These are phyloP conservation scores for Mormyrops attenuatus DNA, from an alignment of 2,797 vertebrate species.

Conservation along the genomic window DNA sequence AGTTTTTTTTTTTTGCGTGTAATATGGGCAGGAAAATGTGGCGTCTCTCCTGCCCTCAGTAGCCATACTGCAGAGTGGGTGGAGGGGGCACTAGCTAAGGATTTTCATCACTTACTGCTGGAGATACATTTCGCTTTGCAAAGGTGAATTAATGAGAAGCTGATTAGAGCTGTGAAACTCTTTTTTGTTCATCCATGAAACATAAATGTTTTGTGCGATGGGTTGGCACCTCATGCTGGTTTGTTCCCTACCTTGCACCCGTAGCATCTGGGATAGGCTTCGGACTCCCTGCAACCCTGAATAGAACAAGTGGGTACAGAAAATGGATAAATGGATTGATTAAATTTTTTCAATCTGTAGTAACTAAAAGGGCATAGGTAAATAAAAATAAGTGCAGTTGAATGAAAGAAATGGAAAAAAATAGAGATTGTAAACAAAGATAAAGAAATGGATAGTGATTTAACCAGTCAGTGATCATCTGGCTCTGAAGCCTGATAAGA, in stretches of 20 bases:
- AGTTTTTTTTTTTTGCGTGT: not conserved
- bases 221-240: not conserved
- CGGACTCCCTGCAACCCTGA: not conserved
- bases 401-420: not conserved
- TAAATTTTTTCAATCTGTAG: not conserved
- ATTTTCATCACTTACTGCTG: not conserved
- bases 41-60: not conserved
- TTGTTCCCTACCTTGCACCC: not conserved
- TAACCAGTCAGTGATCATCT: not conserved
- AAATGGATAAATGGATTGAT: not conserved
- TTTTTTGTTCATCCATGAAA: not conserved
- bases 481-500: not conserved
- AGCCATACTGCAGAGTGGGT: not conserved
- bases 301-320: not conserved
- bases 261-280: not conserved
- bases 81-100: not conserved
- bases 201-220: not conserved
- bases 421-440: not conserved
- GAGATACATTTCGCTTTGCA: not conserved
- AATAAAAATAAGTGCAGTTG: not conserved
- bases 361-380: not conserved
- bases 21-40: not conserved
- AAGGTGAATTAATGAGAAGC: not conserved
- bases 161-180: not conserved
- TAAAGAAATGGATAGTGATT: not conserved